A percentile compares a stretch with the other conserved stretches of the same genome.
Conservation (phyloP, 2,888 invertebrate species). For the Sisyra terminalis region DNA sequence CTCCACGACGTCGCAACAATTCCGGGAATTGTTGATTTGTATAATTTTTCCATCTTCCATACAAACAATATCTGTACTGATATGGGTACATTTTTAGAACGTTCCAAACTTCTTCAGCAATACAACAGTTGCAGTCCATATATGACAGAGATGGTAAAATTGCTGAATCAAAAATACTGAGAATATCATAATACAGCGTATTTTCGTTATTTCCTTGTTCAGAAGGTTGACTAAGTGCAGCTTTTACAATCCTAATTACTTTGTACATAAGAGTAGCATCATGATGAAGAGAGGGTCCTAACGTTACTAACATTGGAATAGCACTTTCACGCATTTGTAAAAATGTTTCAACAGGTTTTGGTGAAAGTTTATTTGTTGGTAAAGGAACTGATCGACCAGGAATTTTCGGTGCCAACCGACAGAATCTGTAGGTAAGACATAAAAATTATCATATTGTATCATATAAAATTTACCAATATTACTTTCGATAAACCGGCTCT, state of each 20-base stretch:
- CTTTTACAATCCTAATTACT: slow-evolving; percentile 37
- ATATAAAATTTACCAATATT: slow-evolving; percentile 19
- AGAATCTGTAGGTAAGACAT: slow-evolving; percentile 38
- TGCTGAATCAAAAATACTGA: slow-evolving; percentile 74
- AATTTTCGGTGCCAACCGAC: slow-evolving; percentile 54
- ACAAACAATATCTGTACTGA: slow-evolving; percentile 68
- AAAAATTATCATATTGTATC: not conserved
- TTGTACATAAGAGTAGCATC: slow-evolving; percentile 88
- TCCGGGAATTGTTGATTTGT: slow-evolving; percentile 66
- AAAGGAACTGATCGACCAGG: slow-evolving; percentile 36
- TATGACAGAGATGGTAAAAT: slow-evolving; percentile 83
- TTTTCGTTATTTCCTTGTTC: slow-evolving; percentile 25
- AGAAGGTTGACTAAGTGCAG: slow-evolving; percentile 20
- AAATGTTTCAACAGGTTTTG: slow-evolving; percentile 48
- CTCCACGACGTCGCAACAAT: slow-evolving; percentile 67
- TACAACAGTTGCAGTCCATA: slow-evolving; percentile 86
- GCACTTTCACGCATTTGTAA: slow-evolving; percentile 56
- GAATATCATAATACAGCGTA: slow-evolving; percentile 61
- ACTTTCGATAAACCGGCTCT: slow-evolving; percentile 74
- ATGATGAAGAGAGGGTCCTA: slow-evolving; percentile 77
- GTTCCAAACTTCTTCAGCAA: slow-evolving; percentile 93
- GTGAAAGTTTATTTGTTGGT: slow-evolving; percentile 40
- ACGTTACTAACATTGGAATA: slow-evolving; percentile 67
- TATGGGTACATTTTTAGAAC: slow-evolving; percentile 76
- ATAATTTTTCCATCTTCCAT: slow-evolving; percentile 94